Conservation (phyloP, 2,113 vertebrate genomes). For the Cephalopholis sonnerati region DNA sequence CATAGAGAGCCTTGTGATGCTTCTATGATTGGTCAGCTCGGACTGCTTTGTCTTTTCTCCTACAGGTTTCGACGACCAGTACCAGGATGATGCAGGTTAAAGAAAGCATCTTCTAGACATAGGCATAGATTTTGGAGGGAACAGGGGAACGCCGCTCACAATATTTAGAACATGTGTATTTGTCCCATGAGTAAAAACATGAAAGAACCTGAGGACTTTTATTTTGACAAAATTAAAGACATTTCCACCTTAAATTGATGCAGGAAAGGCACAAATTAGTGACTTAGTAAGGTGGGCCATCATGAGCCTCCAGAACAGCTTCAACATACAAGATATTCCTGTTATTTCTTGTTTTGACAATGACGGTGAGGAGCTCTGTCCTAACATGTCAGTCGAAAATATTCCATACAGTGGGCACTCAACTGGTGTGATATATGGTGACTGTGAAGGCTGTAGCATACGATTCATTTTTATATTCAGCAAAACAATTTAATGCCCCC, state of each 20-base stretch:
- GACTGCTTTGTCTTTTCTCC: not conserved
- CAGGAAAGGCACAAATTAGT: too few species aligned
- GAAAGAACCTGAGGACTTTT: too few species aligned
- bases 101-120: not conserved
- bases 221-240: too few species aligned
- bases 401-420: not conserved
- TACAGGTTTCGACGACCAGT: not conserved
- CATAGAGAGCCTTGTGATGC: not conserved
- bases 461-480: not conserved
- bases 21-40: constrained; percentile 5
- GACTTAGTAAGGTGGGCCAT: too few species aligned
- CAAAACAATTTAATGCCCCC: not conserved
- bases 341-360: not conserved
- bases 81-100: not conserved
- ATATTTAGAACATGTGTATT: too few species aligned
- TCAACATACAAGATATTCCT: not conserved
- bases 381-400: not conserved
- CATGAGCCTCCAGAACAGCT: too few species aligned
- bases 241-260: too few species aligned
- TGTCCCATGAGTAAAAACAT: too few species aligned
- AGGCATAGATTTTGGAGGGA: too few species aligned
- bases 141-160: too few species aligned
- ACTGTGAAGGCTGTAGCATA: not conserved
- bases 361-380: not conserved
- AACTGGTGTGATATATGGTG: not conserved